Evolutionary conservation across 2,888 invertebrate species (phyloP).

Genomic region (Portevinia maculata): DNA sequence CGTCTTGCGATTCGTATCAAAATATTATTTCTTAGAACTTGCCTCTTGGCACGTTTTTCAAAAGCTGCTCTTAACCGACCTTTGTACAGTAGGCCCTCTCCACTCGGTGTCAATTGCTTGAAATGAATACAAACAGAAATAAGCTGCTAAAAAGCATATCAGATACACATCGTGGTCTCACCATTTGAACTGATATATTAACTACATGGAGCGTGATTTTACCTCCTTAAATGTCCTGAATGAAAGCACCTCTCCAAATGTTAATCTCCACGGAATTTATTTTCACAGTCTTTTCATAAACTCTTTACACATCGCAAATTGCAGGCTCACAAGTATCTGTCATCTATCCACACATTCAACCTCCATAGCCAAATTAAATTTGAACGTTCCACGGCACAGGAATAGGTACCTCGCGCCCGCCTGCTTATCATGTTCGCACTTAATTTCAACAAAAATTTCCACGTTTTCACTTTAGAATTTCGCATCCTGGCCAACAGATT

Average conservation of each 20-base stretch:
- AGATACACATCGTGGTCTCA: too few species aligned
- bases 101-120: neutral
- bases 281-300: neutral
- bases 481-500: conserved; percentile 11
- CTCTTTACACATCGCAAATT: conserved; percentile 18
- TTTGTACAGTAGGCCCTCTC: neutral
- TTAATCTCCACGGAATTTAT: neutral
- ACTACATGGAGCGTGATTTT: too few species aligned
- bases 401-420: neutral
- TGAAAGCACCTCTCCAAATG: neutral
- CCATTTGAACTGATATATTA: too few species aligned
- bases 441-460: neutral
- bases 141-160: too few species aligned
- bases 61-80: conserved; percentile 5
- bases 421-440: neutral
- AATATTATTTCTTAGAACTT: neutral
- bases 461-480: neutral
- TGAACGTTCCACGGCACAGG: conserved; percentile 35
- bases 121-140: neutral
- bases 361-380: conserved; percentile 50
- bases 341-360: neutral
- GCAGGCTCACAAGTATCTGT: neutral
- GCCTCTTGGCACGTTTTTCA: conserved; percentile 28
- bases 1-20: neutral
- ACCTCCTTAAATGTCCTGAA: too few species aligned